These are phyloP conservation scores for Orthosia gracilis DNA, from an alignment of 2,888 invertebrate genomes.

Conservation along the genomic window DNA sequence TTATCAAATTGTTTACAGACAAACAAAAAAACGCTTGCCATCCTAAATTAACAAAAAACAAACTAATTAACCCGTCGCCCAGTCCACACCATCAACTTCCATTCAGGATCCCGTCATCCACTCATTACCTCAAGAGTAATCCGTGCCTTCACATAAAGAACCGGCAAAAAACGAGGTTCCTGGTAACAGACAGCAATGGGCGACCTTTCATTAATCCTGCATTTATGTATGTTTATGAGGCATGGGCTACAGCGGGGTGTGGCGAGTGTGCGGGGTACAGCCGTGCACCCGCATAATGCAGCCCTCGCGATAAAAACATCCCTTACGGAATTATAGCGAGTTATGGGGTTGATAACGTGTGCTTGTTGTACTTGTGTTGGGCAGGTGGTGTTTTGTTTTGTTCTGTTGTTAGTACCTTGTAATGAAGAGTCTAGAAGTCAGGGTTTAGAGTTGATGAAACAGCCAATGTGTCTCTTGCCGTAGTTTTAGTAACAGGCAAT, in stretches of 20 bases:
- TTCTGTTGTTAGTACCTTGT: background rate
- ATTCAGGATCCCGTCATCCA: slow-evolving; percentile 16
- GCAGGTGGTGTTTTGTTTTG: slow-evolving; percentile 27
- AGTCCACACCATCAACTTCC: slow-evolving; percentile 21
- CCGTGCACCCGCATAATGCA: slow-evolving; percentile 76
- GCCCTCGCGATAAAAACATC: slow-evolving; percentile 71
- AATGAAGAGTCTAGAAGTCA: background rate
- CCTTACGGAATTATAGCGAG: slow-evolving; percentile 70
- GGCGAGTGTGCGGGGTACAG: slow-evolving; percentile 47
- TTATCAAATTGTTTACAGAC: background rate
- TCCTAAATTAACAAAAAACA: slow-evolving; percentile 27
- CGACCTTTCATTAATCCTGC: slow-evolving; percentile 72
- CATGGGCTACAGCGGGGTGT: slow-evolving; percentile 32
- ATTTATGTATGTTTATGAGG: slow-evolving; percentile 70
- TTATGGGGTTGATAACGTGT: slow-evolving; percentile 52
- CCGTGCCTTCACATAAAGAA: slow-evolving; percentile 65
- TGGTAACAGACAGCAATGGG: slow-evolving; percentile 63
- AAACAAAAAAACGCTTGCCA: slow-evolving; percentile 4
- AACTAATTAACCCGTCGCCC: slow-evolving; percentile 23
- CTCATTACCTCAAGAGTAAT: slow-evolving; percentile 55
- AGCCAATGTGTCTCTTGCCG: background rate
- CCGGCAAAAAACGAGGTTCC: slow-evolving; percentile 57
- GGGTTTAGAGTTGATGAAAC: background rate
- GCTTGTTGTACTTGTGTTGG: slow-evolving; percentile 25
- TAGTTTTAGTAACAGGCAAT: too few relatives aligned